phyloP scores from a whole-genome alignment of 2,113 vertebrate species.

The Clupea harengus region DNA sequence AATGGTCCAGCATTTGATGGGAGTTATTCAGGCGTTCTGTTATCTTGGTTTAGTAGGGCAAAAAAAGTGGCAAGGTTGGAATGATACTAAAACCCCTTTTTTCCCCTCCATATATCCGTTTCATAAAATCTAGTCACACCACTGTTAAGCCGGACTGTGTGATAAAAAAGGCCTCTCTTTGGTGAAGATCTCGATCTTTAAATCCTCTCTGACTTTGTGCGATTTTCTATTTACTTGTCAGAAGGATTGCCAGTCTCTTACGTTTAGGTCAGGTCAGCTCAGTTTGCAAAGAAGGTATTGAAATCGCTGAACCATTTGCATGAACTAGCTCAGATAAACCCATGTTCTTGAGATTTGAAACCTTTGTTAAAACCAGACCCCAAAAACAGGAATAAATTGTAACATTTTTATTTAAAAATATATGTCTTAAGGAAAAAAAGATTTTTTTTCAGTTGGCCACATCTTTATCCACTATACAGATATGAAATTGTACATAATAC shows the following conservation, averaged over 20 bases:
- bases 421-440: slow-evolving; percentile 69
- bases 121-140: not conserved
- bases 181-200: not conserved
- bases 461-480: slow-evolving; percentile 79
- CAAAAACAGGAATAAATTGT: slow-evolving; percentile 59
- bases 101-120: not conserved
- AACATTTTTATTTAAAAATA: slow-evolving; percentile 82
- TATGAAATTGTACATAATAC: slow-evolving; percentile 79
- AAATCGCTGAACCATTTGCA: not conserved
- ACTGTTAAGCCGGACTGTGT: not conserved
- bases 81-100: slow-evolving; percentile 27
- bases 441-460: slow-evolving; percentile 67
- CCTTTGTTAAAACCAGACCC: slow-evolving; percentile 37
- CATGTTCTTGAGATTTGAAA: not conserved
- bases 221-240: not conserved
- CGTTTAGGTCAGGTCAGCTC: not conserved
- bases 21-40: slow-evolving; percentile 40
- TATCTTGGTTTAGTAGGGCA: slow-evolving; percentile 38
- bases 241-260: not conserved
- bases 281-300: not conserved
- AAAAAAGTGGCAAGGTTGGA: slow-evolving; percentile 33
- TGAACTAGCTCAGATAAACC: not conserved
- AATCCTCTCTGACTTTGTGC: not conserved
- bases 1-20: slow-evolving; percentile 42
- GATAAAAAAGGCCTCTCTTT: not conserved